phyloP scores from a whole-genome alignment of 2,797 vertebrate species.

The Labeo calbasu region DNA sequence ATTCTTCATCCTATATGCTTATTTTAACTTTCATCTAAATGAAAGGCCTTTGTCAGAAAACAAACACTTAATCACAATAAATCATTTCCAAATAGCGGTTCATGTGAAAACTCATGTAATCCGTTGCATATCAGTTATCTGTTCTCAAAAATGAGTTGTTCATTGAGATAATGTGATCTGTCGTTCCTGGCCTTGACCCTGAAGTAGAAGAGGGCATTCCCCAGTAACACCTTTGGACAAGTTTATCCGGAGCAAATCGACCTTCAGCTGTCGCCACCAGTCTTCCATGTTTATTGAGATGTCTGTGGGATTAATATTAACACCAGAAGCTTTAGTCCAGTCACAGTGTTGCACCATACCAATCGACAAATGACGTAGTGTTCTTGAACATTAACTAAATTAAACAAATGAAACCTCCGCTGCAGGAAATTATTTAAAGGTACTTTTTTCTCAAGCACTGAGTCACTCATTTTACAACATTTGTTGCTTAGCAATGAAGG shows the following conservation, averaged over 20 bases:
- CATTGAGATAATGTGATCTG: slow-evolving; percentile 5
- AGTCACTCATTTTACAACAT: slow-evolving; percentile 13
- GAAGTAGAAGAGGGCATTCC: slow-evolving; percentile 21
- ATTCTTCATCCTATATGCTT: no score
- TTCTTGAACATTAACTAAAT: neutral
- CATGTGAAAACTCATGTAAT: neutral
- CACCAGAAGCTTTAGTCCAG: neutral
- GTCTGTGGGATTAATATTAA: neutral
- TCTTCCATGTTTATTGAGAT: slow-evolving; percentile 34
- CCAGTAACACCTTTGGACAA: slow-evolving; percentile 17
- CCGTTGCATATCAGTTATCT: neutral
- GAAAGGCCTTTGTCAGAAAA: neutral
- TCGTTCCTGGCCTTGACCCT: slow-evolving; percentile 27
- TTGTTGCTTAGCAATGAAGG: slow-evolving; percentile 34
- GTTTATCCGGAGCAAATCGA: slow-evolving; percentile 31
- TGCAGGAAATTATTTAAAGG: slow-evolving; percentile 11
- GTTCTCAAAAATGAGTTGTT: neutral
- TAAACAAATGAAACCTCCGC: slow-evolving; percentile 6
- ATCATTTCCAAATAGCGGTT: neutral
- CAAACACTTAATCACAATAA: neutral
- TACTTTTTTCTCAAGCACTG: slow-evolving; percentile 7
- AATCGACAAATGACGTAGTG: neutral
- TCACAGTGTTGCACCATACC: neutral
- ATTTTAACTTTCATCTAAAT: neutral
- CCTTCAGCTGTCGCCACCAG: slow-evolving; percentile 22